phyloP scores from a whole-genome alignment of 2,797 vertebrate genomes.

The Macroramphosus scolopax region DNA sequence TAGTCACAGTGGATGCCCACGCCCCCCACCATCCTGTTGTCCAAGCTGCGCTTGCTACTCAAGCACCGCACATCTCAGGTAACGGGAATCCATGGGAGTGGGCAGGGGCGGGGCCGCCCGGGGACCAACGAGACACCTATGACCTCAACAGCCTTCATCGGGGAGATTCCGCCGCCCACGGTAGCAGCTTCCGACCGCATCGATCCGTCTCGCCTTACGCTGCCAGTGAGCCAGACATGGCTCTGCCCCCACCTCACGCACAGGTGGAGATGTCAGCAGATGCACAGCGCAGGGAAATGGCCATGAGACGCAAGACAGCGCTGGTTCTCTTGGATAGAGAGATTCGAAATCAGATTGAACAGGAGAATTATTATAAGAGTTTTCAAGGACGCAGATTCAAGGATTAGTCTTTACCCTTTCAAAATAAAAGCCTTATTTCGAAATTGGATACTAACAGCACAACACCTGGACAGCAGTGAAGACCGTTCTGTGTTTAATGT shows the following conservation, averaged over 20 bases:
- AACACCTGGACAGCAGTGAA: slow-evolving; percentile 13
- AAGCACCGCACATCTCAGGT: slow-evolving; percentile 59
- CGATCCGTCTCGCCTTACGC: slow-evolving; percentile 79
- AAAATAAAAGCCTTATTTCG: slow-evolving; percentile 48
- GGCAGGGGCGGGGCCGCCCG: slow-evolving; percentile 73
- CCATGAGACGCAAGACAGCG: slow-evolving; percentile 82
- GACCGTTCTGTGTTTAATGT: too few species aligned
- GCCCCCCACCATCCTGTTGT: slow-evolving; percentile 87
- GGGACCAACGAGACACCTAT: slow-evolving; percentile 71
- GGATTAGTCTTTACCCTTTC: slow-evolving; percentile 68
- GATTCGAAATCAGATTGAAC: slow-evolving; percentile 54
- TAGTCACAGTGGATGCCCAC: slow-evolving; percentile 88
- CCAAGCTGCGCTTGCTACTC: slow-evolving; percentile 73
- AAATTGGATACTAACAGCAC: slow-evolving; percentile 18
- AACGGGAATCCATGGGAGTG: slow-evolving; percentile 77
- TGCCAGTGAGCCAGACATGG: slow-evolving; percentile 53
- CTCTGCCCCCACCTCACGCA: slow-evolving; percentile 11
- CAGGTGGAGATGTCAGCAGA: slow-evolving; percentile 66
- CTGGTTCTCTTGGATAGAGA: slow-evolving; percentile 68
- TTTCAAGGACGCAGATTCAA: slow-evolving; percentile 62
- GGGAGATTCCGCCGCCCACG: slow-evolving; percentile 37
- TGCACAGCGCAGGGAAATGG: slow-evolving; percentile 79
- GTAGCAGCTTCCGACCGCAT: slow-evolving; percentile 71
- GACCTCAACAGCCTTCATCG: slow-evolving; percentile 82
- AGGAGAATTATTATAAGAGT: slow-evolving; percentile 64